A percentile compares a stretch with the other conserved stretches of the same genome.
These are phyloP conservation scores for Buathra laborator DNA, from an alignment of 2,888 invertebrate species.

Conservation along the genomic window DNA sequence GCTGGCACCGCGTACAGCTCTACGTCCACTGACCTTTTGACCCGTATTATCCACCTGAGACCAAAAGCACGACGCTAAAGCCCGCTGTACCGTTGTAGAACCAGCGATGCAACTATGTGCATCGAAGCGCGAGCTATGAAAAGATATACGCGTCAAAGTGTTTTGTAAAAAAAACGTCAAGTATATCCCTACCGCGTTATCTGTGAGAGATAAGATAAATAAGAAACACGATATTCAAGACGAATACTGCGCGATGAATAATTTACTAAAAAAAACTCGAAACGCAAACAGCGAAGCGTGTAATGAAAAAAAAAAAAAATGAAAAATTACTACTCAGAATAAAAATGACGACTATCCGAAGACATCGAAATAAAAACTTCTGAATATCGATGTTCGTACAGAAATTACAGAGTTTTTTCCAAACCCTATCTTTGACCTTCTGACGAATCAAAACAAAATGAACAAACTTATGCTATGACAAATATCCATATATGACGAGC, in stretches of 20 bases:
- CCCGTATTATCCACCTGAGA: constrained; percentile 57
- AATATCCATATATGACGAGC: too few relatives aligned
- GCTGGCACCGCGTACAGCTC: constrained; percentile 25
- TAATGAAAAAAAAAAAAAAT: constrained; percentile 5
- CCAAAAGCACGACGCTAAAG: constrained; percentile 40
- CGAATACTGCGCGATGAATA: constrained; percentile 25
- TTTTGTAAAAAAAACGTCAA: neutral
- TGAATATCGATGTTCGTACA: too few relatives aligned
- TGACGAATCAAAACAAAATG: too few relatives aligned
- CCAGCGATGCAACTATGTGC: constrained; percentile 18
- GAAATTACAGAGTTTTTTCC: too few relatives aligned
- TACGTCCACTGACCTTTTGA: constrained; percentile 61
- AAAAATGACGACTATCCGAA: too few relatives aligned
- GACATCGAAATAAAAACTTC: too few relatives aligned
- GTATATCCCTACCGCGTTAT: neutral
- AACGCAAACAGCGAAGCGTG: neutral
- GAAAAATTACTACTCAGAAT: too few relatives aligned
- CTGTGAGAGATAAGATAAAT: constrained; percentile 41
- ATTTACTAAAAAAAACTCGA: constrained; percentile 20
- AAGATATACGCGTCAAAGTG: neutral
- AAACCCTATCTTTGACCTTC: too few relatives aligned
- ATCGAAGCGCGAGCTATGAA: constrained; percentile 1
- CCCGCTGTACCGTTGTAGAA: constrained; percentile 15
- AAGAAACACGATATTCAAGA: constrained; percentile 28
- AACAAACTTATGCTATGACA: too few relatives aligned